Evolutionary conservation across 30 jellyfish, hydroid and myxozoan genomes (phyloP), one percentile per base, ranked within the genome.

Genomic region (Hydra vulgaris): DNA sequence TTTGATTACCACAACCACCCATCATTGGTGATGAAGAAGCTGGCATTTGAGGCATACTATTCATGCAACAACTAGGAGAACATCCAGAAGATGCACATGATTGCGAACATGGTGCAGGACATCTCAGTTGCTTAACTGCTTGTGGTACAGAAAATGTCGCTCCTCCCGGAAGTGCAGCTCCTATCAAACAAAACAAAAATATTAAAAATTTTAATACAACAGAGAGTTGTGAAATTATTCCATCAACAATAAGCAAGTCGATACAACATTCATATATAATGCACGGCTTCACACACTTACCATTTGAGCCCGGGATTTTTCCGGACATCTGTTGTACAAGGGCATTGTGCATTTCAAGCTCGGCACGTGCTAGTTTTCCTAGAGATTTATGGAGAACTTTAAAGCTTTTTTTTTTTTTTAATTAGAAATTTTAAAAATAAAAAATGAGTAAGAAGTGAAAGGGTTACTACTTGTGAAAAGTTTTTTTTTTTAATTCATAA

Each of bases 61-160:
- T 53, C 81, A 78, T 78, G 54, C 85, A 78, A n/a, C 85, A 78
- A 81, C 85, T 78, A 53, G 85, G 85, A 25, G 85, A 78, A 53
- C 85, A 78, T 78, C 85, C 85, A 55, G 85, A 78, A 12, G 76
- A 61, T 23, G 85, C 85, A 78, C 85, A 78, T 15, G 66, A 74
- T 66, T 78, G 85, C 15, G 85, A 61, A 61, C 85, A 78, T 27
- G 85, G 85, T 0, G 76, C 77, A 15, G 85, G 85, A 78, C 85
- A 78, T 53, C 79, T 54, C 18, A 78, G 69, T 16, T 76, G 61
- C 61, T 40, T 40, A 40, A 40, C 61, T 40, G 8, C 61, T 40
- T 40, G 61, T 40, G 61, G 61, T 40, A 12, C 61, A 40, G 61
- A 40, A 40, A 3, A 40, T 12, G 61, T 40, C 12, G 61, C 61